phyloP scores from a whole-genome alignment of 2,888 invertebrate genomes.

The Zygogramma bicolorata region DNA sequence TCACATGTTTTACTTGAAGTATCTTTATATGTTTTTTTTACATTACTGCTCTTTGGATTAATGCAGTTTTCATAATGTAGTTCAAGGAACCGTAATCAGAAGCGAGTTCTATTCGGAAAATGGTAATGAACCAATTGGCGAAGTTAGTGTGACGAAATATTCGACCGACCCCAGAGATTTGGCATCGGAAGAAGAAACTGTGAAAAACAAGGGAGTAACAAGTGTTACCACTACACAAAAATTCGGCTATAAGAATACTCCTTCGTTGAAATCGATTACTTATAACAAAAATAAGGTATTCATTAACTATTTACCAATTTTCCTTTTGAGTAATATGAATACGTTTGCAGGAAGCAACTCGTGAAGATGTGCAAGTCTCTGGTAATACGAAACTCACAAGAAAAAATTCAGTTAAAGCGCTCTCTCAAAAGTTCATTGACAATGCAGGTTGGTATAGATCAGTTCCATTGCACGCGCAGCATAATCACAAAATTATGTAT shows the following conservation, averaged over 20 bases:
- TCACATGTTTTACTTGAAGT: no score
- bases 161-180: slow-evolving; percentile 74
- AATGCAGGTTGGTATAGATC: slow-evolving; percentile 68
- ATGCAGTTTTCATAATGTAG: slow-evolving; percentile 64
- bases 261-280: slow-evolving; percentile 57
- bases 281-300: slow-evolving; percentile 54
- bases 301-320: background rate
- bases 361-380: slow-evolving; percentile 41
- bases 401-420: slow-evolving; percentile 81
- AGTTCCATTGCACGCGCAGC: background rate
- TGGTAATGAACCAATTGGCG: slow-evolving; percentile 77
- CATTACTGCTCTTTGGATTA: no score
- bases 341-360: slow-evolving; percentile 54
- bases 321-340: background rate
- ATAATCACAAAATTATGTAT: background rate
- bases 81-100: slow-evolving; percentile 79
- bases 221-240: slow-evolving; percentile 66
- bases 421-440: slow-evolving; percentile 84
- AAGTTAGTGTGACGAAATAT: slow-evolving; percentile 78
- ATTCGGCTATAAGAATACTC: slow-evolving; percentile 63
- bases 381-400: slow-evolving; percentile 67
- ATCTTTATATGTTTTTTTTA: no score
- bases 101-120: slow-evolving; percentile 78
- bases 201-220: slow-evolving; percentile 54
- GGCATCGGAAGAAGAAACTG: slow-evolving; percentile 49